Evolutionary conservation across 2,113 vertebrate species (phyloP).

Genomic region (Drymodes brunneopygia): DNA sequence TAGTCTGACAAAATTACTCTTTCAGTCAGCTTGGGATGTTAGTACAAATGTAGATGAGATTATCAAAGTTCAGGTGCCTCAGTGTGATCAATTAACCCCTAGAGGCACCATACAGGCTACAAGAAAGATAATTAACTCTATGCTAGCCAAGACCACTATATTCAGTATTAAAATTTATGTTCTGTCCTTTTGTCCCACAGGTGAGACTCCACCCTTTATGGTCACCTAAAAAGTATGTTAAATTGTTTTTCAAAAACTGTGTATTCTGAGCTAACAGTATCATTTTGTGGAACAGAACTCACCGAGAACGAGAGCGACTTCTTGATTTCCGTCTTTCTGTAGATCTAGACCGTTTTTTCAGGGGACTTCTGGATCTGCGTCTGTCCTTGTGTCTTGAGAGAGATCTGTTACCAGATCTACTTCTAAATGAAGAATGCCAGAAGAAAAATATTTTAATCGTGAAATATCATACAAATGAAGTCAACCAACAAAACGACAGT

Average conservation of each 20-base stretch:
- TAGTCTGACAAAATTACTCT: not conserved
- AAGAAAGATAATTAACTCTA: not conserved
- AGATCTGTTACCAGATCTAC: constrained; percentile 77
- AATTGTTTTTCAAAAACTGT: not conserved
- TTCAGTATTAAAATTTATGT: not conserved
- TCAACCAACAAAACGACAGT: not conserved
- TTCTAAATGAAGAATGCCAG: constrained; percentile 57
- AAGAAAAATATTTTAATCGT: not conserved
- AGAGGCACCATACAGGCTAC: not conserved
- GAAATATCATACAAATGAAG: not conserved
- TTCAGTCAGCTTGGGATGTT: not conserved
- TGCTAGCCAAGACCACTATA: not conserved
- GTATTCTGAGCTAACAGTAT: not conserved
- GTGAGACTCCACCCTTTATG: not conserved
- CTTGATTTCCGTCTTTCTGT: constrained; percentile 79
- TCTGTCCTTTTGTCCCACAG: not conserved
- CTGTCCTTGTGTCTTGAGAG: constrained; percentile 77
- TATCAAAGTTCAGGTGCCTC: not conserved
- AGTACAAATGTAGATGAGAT: not conserved
- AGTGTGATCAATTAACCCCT: not conserved
- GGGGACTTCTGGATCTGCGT: constrained; percentile 77
- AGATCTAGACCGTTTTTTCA: constrained; percentile 86
- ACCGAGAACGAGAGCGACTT: constrained; percentile 84
- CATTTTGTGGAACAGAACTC: not conserved
- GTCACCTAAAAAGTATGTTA: not conserved